Evolutionary conservation across 2,888 invertebrate genomes (phyloP).

Genomic region (Cistogaster globosa): DNA sequence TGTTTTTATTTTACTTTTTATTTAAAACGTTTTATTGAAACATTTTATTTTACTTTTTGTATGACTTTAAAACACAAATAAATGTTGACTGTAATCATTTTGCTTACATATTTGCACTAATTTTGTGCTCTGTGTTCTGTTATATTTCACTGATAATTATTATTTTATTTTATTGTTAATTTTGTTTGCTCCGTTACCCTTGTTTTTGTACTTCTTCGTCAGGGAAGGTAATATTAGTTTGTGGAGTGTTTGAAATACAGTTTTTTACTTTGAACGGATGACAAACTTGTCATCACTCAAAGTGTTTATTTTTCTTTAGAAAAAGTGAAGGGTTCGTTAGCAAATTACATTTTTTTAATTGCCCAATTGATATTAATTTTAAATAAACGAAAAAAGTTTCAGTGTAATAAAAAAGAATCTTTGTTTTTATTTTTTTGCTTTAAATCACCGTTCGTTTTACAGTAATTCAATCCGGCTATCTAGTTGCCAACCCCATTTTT

Average conservation of each 20-base stretch:
- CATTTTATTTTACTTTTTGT: not conserved
- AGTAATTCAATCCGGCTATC: too few relatives aligned
- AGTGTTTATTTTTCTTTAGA: too few relatives aligned
- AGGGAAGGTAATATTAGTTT: conserved; percentile 8
- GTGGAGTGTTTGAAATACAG: not conserved
- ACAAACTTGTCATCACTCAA: too few relatives aligned
- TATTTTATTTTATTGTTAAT: conserved; percentile 51
- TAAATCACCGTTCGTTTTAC: too few relatives aligned
- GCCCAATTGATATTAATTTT: too few relatives aligned
- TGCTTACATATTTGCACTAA: conserved; percentile 14
- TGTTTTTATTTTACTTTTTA: conserved; percentile 1
- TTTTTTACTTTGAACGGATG: too few relatives aligned
- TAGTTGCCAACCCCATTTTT: too few relatives aligned
- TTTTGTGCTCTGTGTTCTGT: conserved; percentile 11
- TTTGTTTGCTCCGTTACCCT: conserved; percentile 32
- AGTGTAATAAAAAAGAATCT: too few relatives aligned
- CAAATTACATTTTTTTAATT: too few relatives aligned
- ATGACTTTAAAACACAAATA: conserved; percentile 10
- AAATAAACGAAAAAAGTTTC: too few relatives aligned
- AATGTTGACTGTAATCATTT: conserved; percentile 25
- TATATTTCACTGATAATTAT: conserved; percentile 63
- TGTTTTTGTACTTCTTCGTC: not conserved
- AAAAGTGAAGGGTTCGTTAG: too few relatives aligned
- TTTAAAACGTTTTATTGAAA: conserved; percentile 26
- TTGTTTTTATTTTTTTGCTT: too few relatives aligned